A percentile compares a stretch with the other conserved stretches of the same genome.
Evolutionary conservation across 2,113 vertebrate species (phyloP).

Genomic region (Engraulis encrasicolus): DNA sequence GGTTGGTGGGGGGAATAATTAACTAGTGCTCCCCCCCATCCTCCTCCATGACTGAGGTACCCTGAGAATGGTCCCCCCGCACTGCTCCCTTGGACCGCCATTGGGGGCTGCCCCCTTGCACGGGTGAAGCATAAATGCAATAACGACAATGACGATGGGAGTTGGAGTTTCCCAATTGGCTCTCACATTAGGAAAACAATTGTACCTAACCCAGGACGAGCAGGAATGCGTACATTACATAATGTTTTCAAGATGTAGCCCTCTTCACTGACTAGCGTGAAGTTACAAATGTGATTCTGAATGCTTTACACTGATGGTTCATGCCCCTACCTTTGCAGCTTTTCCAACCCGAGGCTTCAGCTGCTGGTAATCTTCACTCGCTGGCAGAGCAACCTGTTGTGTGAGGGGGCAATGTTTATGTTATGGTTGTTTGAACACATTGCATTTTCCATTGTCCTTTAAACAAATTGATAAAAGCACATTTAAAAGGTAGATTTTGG

Average conservation of each 20-base stretch:
- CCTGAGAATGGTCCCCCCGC: too few species aligned
- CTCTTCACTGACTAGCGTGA: not conserved
- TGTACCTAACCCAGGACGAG: too few species aligned
- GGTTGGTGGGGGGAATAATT: too few species aligned
- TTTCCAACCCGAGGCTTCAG: slow-evolving; percentile 90
- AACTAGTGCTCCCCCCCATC: too few species aligned
- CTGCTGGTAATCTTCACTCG: slow-evolving; percentile 83
- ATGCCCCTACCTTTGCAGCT: slow-evolving; percentile 88
- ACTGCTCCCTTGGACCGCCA: too few species aligned
- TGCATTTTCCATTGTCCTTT: not conserved
- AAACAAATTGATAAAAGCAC: not conserved
- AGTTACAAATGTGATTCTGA: not conserved
- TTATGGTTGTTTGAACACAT: not conserved
- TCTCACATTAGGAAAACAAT: too few species aligned
- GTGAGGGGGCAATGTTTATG: not conserved
- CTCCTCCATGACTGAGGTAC: too few species aligned
- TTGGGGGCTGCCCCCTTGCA: too few species aligned
- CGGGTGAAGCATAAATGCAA: too few species aligned
- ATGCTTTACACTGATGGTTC: not conserved
- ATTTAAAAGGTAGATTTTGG: not conserved
- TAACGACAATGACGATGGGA: too few species aligned
- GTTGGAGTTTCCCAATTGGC: too few species aligned
- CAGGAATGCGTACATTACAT: too few species aligned
- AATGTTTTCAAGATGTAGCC: not conserved
- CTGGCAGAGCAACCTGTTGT: slow-evolving; percentile 89